A percentile compares a stretch with the other conserved stretches of the same genome.
phyloP scores from a whole-genome alignment of 2,113 vertebrate species.

The Promerops cafer region DNA sequence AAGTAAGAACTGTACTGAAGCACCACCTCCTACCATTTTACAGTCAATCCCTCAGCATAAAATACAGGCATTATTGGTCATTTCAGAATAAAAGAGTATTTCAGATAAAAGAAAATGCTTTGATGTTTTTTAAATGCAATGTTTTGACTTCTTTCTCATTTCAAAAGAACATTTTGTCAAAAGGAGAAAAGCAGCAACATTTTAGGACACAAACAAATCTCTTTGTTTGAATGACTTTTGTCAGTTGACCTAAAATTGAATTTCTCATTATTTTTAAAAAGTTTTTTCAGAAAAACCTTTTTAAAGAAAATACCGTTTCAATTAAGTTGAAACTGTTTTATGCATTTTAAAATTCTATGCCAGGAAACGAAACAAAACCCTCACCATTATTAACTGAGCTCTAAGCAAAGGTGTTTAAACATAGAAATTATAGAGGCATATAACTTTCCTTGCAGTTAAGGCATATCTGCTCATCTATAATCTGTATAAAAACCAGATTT shows the following conservation, averaged over 20 bases:
- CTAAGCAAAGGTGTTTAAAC: neutral
- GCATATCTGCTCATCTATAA: neutral
- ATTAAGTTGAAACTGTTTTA: neutral
- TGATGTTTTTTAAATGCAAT: neutral
- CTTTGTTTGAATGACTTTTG: neutral
- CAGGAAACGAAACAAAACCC: neutral
- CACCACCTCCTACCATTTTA: neutral
- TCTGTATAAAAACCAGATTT: neutral
- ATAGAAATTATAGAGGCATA: neutral
- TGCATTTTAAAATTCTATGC: neutral
- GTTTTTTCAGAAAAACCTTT: neutral
- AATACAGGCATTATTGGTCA: neutral
- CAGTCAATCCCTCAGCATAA: neutral
- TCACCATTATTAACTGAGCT: neutral
- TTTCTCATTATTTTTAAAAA: neutral
- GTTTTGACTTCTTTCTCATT: neutral
- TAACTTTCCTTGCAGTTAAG: neutral
- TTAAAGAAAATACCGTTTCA: neutral
- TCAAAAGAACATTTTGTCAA: neutral
- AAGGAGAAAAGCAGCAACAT: neutral
- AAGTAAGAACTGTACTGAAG: neutral
- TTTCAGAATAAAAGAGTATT: neutral
- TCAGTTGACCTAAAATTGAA: neutral
- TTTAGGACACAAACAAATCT: neutral
- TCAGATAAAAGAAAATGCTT: neutral